Evolutionary conservation across 2,888 invertebrate genomes (phyloP), one percentile per base, ranked within the genome.

Genomic region (Teleiodes luculella): DNA sequence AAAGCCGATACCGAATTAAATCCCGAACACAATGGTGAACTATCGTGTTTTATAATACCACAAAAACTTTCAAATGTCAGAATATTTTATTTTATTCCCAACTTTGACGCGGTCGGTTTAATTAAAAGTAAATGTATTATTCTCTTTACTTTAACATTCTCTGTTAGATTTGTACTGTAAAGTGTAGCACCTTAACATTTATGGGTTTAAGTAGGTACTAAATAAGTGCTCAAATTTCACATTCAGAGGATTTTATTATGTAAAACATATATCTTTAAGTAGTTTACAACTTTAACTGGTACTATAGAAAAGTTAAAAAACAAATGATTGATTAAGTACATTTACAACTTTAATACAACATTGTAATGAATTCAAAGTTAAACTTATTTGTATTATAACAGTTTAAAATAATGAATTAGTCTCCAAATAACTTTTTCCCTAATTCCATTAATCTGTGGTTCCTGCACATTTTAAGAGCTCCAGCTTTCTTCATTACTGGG

Each of bases 361-460:
- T 7, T 35, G n/a, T 51, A 20, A 28, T 3, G 20, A 43, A 43
- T 13, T 43, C 13, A 43, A 2, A 28, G 7, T 20, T 11, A 28
- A 30, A 11, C 13, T 39, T 39, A 30, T 41, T 28, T 11, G 13
- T 14, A 30, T 6, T 13, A 43, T n/a, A 52, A 33, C 2, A 37
- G 30, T 33, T 20, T 16, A n/a, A 31, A 18, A 28, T 28, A n/a
- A 11, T 37, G 56, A 60, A 61, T 83, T 94, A 96, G 85, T 96
- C 96, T 64, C 96, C 96, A 83, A 96, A 96, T 60, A 96, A 91
- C 78, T 94, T 94, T 86, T 96, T 96, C 68, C 96, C 96, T 77
- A 96, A 89, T 65, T 96, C 96, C 96, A 96, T 96, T 83, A 96
- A 92, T 72, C 96, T 91, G 80, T 96, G 96, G 78, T 95, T 96